Evolutionary conservation across 2,797 vertebrate species (phyloP).

Genomic region (Cirrhinus mrigala): DNA sequence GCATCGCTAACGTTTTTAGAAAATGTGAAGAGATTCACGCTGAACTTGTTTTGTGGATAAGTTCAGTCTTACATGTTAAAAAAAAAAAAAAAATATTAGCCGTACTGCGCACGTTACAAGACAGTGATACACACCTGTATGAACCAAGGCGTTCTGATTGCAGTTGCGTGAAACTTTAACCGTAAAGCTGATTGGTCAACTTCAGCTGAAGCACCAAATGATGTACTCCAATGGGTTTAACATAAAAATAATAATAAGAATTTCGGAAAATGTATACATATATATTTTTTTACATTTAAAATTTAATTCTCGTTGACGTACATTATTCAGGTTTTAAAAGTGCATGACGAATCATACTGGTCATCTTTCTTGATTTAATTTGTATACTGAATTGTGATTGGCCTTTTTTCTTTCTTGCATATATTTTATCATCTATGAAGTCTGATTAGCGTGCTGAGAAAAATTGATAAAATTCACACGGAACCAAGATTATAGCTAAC

Average conservation of each 20-base stretch:
- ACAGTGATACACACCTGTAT: not conserved
- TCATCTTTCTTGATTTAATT: not conserved
- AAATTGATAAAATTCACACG: rapidly evolving
- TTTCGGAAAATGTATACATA: not conserved
- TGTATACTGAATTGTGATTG: not conserved
- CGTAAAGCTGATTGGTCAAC: not conserved
- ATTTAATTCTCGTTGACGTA: not conserved
- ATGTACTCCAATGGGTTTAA: not conserved
- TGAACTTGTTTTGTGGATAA: not conserved
- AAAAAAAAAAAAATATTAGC: too few species aligned
- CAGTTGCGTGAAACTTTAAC: not conserved
- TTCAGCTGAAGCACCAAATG: not conserved
- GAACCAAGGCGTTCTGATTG: too few species aligned
- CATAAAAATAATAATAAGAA: not conserved
- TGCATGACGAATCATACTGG: not conserved
- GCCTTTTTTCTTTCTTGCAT: not conserved
- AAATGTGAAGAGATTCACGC: not conserved
- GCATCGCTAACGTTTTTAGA: not conserved
- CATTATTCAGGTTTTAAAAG: not conserved
- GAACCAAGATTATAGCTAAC: too few species aligned
- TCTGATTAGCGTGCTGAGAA: not conserved
- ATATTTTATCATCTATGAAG: not conserved
- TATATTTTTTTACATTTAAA: not conserved
- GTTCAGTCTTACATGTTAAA: not conserved
- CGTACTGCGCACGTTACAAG: not conserved